These are phyloP conservation scores for Aplodontia rufa DNA, from an alignment of 2,113 vertebrate genomes.

Conservation along the genomic window DNA sequence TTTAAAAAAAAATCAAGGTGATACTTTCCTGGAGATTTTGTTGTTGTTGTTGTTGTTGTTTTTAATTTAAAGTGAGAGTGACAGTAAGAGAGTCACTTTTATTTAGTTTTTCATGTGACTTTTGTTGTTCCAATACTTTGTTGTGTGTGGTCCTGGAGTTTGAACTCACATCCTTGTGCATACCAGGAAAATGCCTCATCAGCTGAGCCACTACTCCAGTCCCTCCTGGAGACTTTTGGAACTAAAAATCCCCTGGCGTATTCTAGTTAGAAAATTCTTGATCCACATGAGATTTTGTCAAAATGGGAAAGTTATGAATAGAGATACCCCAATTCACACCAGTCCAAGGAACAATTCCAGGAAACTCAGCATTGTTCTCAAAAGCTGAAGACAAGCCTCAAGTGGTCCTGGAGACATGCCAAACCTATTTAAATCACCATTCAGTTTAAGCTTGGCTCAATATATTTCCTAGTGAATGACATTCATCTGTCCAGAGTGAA, in stretches of 20 bases:
- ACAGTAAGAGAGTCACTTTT: no score
- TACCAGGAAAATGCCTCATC: no score
- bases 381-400: not conserved
- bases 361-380: not conserved
- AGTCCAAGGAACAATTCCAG: not conserved
- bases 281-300: not conserved
- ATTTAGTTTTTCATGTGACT: no score
- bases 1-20: no score
- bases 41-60: no score
- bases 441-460: conserved; percentile 4
- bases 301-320: not conserved
- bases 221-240: not conserved
- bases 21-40: not conserved
- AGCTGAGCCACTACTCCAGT: no score
- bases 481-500: conserved; percentile 24
- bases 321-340: not conserved
- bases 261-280: not conserved
- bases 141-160: no score
- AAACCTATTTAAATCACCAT: not conserved
- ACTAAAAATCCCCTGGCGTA: not conserved
- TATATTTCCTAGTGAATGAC: conserved; percentile 48
- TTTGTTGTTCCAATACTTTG: no score
- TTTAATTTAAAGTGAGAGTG: no score
- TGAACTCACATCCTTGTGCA: no score
- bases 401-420: not conserved